Conservation (phyloP, 2,888 invertebrate species). For the Melipona bicolor region DNA sequence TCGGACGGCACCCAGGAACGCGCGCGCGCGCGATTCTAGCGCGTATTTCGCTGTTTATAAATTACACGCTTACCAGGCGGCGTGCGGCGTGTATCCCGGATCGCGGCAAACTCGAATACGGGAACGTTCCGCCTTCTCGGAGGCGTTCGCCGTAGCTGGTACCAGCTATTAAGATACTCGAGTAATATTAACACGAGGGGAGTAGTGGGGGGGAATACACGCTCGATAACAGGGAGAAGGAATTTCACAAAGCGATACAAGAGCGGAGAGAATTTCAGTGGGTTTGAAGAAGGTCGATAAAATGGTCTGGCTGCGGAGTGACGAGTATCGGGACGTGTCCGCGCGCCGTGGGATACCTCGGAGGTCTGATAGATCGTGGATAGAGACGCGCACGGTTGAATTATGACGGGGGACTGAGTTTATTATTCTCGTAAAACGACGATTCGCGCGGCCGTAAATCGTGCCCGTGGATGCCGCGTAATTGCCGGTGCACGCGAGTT, state of each 20-base stretch:
- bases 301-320: slow-evolving; percentile 44
- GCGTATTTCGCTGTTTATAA: slow-evolving; percentile 70
- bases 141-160: slow-evolving; percentile 33
- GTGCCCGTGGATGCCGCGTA: slow-evolving; percentile 38
- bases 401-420: slow-evolving; percentile 52
- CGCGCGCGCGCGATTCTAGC: slow-evolving; percentile 21
- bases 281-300: slow-evolving; percentile 58
- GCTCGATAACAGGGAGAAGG: slow-evolving; percentile 56
- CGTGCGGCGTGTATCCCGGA: not conserved
- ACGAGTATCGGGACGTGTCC: slow-evolving; percentile 31
- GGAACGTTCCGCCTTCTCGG: slow-evolving; percentile 16
- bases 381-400: slow-evolving; percentile 51
- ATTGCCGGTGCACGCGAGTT: slow-evolving; percentile 39
- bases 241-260: slow-evolving; percentile 52
- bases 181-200: slow-evolving; percentile 71
- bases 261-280: slow-evolving; percentile 62
- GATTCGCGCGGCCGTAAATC: slow-evolving; percentile 48
- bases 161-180: slow-evolving; percentile 76
- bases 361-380: slow-evolving; percentile 41
- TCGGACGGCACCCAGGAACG: slow-evolving; percentile 34
- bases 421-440: slow-evolving; percentile 51
- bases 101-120: slow-evolving; percentile 22
- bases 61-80: slow-evolving; percentile 73
- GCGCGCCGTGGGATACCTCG: slow-evolving; percentile 38
- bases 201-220: not conserved